Evolutionary conservation across 2,888 invertebrate species (phyloP), one percentile per base, ranked within the genome.

Genomic region (Parasteatoda lunata): DNA sequence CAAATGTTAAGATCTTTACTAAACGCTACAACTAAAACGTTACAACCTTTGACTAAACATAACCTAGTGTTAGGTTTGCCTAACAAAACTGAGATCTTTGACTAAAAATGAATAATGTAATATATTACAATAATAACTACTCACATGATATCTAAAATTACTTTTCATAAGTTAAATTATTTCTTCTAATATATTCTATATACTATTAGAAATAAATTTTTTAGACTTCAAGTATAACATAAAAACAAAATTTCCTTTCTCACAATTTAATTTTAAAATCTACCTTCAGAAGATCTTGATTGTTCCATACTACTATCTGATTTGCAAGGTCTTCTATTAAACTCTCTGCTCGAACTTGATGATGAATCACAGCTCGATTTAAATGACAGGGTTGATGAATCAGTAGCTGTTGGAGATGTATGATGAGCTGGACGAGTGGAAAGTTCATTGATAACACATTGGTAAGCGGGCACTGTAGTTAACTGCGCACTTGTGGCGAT

Each of bases 301-400:
- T 59, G 68, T 5, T 84, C 84, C 0, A 59, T 15, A 15, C 54
- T 49, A 64, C 82, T 82, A 11, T 80, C 80, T 4, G 76, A 66
- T 13, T 85, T 85, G 54, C 66, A 79, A 47, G 85, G 77, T 30
- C 72, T 30, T 5, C 80, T 52, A 15, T 71, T 69, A 13, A 75
- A 85, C 11, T 85, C 85, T 49, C 85, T 70, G 54, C 79, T 76
- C 4, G 85, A 80, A 30, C 76, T 85, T 4, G 85, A 80, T 4
- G 85, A 80, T n/a, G 85, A 85, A 51, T 84, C 79, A 9, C 80
- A 80, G 3, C 69, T 54, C 3, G 85, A 85, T 65, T 77, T 76
- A n/a, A 85, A 48, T 3, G 80, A 80, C 65, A 80, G 9, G 1
- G 79, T 80, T 0, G 85, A 80, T n/a, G 85, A 85, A 65, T 70